A percentile compares a stretch with the other conserved stretches of the same genome.
Conservation (phyloP, 2,888 invertebrate species). For the Clunio marinus region DNA sequence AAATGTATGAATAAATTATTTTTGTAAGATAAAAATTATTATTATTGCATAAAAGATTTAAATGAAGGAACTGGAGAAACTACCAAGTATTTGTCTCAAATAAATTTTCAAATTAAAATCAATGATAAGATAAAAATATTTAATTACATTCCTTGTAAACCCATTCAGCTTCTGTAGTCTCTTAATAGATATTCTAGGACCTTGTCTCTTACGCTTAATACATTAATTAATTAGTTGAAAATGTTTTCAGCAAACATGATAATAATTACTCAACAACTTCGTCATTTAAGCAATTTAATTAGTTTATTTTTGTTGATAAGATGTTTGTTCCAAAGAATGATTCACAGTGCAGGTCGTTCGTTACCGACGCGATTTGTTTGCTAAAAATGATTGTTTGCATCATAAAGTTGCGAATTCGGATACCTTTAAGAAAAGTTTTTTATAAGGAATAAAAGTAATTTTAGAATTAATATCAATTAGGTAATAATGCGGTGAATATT, state of each 20-base stretch:
- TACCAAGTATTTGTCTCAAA: no score
- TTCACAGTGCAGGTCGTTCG: background rate
- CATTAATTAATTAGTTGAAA: background rate
- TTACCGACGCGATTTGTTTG: background rate
- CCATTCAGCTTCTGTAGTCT: background rate
- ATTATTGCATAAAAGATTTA: background rate
- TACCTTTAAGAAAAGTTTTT: no score
- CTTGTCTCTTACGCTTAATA: background rate
- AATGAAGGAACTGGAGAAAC: no score
- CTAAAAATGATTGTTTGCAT: background rate
- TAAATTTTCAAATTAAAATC: background rate
- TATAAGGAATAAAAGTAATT: no score
- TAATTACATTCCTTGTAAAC: background rate
- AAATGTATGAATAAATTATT: no score
- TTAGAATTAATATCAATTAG: no score
- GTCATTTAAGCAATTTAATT: slow-evolving; percentile 14
- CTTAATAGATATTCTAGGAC: no score
- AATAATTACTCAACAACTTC: background rate
- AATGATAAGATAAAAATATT: background rate
- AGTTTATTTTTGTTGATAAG: no score
- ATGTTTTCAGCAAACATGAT: background rate
- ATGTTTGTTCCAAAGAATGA: background rate
- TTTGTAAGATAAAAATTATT: no score
- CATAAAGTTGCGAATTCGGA: no score
- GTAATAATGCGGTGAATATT: no score